Evolutionary conservation across 2,113 vertebrate genomes (phyloP), one percentile per base, ranked within the genome.

Genomic region (Neotragus moschatus): DNA sequence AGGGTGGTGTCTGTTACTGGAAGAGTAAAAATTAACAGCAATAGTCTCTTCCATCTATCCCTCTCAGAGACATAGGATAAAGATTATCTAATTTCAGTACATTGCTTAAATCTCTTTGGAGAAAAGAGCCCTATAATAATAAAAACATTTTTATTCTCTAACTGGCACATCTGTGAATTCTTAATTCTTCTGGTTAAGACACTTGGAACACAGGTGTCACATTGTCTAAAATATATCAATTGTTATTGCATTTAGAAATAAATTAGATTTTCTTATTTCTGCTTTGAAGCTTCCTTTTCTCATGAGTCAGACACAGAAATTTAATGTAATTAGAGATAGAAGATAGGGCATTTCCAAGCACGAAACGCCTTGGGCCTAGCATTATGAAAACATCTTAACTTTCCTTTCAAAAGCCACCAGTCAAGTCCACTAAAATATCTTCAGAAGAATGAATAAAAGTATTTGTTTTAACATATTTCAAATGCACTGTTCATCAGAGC

Each of bases 381-480:
- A 85, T 51, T 6, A 25, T 80, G 88, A 98, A 98, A 98, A 91
- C 53, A 81, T 88, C 36, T 90, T 39, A 94, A 92, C 28, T 90
- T 96, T 81, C 80, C 30, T 98, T 97, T 97, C 93, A 97, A 96
- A 97, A 90, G 85, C 63, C 11, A 55, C 94, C 56, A 36, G 84
- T 87, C 11, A 97, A 97, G 66, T 73, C 58, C 90, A 97, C 19
- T 49, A 87, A 95, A 28, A 80, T 56, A 89, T 61, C 80, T 91
- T 73, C 28, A 93, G 95, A 96, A 97, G 70, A 96, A 88, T 79
- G 0, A 96, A 97, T 56, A 8, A 70, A 96, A 93, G 75, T 90
- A 90, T 88, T 97, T 97, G 70, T 93, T 94, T 61, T 96, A 80
- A 80, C 0, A 3, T 47, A 88, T 97, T 93, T 97, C 19, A 86